Evolutionary conservation across 2,113 vertebrate genomes (phyloP).

Genomic region (Gopherus flavomarginatus): DNA sequence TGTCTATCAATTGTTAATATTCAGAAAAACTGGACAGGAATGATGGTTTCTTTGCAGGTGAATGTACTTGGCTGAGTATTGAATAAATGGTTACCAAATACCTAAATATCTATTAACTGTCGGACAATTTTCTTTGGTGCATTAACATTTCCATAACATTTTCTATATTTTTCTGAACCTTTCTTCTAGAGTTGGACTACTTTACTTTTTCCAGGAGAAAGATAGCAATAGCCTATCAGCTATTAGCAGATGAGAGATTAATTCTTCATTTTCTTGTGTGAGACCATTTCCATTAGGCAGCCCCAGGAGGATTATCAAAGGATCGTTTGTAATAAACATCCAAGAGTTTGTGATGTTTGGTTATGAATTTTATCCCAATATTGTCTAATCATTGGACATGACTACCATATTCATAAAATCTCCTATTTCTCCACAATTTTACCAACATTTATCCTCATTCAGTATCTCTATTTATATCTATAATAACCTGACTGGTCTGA

Average conservation of each 20-base stretch:
- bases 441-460: neutral
- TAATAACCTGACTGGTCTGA: neutral
- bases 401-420: neutral
- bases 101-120: neutral
- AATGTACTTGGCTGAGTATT: neutral
- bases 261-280: neutral
- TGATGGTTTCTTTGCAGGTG: neutral
- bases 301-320: neutral
- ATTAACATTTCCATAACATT: neutral
- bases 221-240: neutral
- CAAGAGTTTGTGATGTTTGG: neutral
- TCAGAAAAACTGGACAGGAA: neutral
- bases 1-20: neutral
- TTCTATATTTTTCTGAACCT: neutral
- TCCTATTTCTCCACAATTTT: neutral
- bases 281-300: neutral
- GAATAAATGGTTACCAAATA: neutral
- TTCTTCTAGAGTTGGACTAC: neutral
- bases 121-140: neutral
- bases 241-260: neutral
- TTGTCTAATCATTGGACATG: neutral
- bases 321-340: neutral
- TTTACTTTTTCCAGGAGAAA: neutral
- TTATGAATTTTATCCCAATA: neutral
- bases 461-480: neutral